phyloP scores from a whole-genome alignment of 1,140 invertebrate species.

The Tetranychus cinnabarinus region DNA sequence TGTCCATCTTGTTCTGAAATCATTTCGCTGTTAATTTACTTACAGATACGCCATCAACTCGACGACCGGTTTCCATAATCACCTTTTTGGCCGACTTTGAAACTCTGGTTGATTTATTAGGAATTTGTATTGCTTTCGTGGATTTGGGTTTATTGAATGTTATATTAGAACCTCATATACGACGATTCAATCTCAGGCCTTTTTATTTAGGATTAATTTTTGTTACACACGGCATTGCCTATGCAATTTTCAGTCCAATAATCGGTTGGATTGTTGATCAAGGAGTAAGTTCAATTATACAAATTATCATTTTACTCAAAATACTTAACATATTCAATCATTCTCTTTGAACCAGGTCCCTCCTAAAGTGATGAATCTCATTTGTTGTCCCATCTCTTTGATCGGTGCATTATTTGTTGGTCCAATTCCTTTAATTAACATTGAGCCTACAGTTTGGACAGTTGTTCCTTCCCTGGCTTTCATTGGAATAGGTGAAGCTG shows the following conservation, averaged over 20 bases:
- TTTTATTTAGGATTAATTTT: constrained; percentile 19
- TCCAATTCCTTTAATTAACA: constrained; percentile 9
- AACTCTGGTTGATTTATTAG: no score
- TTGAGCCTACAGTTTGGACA: background rate
- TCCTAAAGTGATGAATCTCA: background rate
- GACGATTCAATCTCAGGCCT: constrained; percentile 21
- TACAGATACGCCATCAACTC: no score
- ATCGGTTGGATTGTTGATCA: constrained; percentile 19
- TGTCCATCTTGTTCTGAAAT: no score
- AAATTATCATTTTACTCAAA: no score
- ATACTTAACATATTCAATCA: no score
- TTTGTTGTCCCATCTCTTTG: constrained; percentile 8
- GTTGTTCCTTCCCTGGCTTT: no score
- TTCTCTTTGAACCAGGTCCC: background rate
- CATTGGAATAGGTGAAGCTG: no score
- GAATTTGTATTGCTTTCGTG: background rate
- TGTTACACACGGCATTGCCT: constrained; percentile 17
- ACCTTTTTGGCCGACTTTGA: no score
- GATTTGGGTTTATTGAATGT: constrained; percentile 42
- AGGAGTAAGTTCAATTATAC: no score
- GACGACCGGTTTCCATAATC: no score
- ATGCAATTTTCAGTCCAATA: constrained; percentile 19
- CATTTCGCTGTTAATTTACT: no score
- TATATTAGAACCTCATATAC: constrained; percentile 51
- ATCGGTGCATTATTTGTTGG: constrained; percentile 12